phyloP scores from a whole-genome alignment of 2,113 vertebrate genomes.

The Callopanchax toddi region DNA sequence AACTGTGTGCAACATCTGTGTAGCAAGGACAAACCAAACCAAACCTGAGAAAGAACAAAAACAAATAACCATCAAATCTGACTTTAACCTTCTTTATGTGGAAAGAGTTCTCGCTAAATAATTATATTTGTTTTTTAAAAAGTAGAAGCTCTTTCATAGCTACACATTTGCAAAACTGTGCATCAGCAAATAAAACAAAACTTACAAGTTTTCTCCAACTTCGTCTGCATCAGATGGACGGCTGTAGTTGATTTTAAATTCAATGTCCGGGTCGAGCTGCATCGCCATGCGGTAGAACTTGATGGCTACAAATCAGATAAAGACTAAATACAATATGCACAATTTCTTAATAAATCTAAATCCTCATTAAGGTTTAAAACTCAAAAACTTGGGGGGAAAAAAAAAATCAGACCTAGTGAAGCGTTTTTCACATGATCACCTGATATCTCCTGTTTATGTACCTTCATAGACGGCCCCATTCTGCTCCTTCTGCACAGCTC shows the following conservation, averaged over 20 bases:
- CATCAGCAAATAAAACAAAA: constrained; percentile 12
- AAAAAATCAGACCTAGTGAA: too few species aligned
- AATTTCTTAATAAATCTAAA: neutral
- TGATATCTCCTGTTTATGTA: constrained; percentile 39
- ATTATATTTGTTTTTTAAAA: too few species aligned
- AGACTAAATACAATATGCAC: neutral
- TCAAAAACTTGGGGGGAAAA: too few species aligned
- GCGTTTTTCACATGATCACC: neutral
- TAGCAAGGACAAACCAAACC: too few species aligned
- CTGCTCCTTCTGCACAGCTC: constrained; percentile 95
- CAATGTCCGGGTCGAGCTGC: constrained; percentile 98
- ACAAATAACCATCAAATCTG: too few species aligned
- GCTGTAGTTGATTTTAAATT: constrained; percentile 95
- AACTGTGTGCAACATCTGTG: too few species aligned
- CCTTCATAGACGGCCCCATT: constrained; percentile 98
- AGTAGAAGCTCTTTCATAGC: too few species aligned
- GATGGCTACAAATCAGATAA: constrained; percentile 90
- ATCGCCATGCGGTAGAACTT: constrained; percentile 98
- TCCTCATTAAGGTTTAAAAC: too few species aligned
- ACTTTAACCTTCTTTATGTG: too few species aligned
- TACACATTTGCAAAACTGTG: neutral
- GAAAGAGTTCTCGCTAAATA: too few species aligned
- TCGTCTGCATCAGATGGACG: constrained; percentile 88
- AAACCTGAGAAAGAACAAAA: too few species aligned
- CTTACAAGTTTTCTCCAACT: constrained; percentile 89